Base-by-base conservation (phyloP, 1,140 invertebrate genomes). In the Adoxophyes honmai region DNA sequence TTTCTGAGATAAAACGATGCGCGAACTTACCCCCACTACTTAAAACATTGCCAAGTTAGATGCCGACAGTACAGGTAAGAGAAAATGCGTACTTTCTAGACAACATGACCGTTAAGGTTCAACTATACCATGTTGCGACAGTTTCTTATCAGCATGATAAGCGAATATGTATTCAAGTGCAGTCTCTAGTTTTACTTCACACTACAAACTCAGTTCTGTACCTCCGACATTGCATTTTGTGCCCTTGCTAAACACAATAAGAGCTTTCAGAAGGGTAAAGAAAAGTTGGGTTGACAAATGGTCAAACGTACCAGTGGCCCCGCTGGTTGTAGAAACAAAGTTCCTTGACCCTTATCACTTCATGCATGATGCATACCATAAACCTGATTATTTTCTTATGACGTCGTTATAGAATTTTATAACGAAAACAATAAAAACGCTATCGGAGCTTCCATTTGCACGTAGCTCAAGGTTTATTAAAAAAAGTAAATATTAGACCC, bases 121-220 rank as follows among this genome's bases (percentile, higher is more conserved):
- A 52, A 52, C 51, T 16, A 52, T 52, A 14, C 34, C 34, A 33
- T 11, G n/a, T 48, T 61, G 62, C 51, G 52, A 65, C 66, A 53
- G 57, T 73, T 66, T 81, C 42, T 80, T 81, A 81, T 81, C 73
- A 81, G 74, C 71, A 76, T 81, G 79, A 85, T 75, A 79, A 69
- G 68, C 66, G 64, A 77, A 85, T 85, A 79, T 75, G 72, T 80
- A 84, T 84, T 84, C 81, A 69, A 73, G 70, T 70, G 59, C 60
- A 66, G 73, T 76, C 59, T 66, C 72, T 73, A 68, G 59, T 55
- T 59, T 61, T 66, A 67, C 18, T 55, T 55, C 34, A 35, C 53
- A 15, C 38, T 44, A 59, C 44, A 59, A 55, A 21, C 21, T 53
- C 18, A 18, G n/a, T 0, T 15, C 48, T 44, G 10, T 21, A 13